Evolutionary conservation across 2,113 vertebrate species (phyloP), one percentile per base, ranked within the genome.

Genomic region (Ciconia maguari): DNA sequence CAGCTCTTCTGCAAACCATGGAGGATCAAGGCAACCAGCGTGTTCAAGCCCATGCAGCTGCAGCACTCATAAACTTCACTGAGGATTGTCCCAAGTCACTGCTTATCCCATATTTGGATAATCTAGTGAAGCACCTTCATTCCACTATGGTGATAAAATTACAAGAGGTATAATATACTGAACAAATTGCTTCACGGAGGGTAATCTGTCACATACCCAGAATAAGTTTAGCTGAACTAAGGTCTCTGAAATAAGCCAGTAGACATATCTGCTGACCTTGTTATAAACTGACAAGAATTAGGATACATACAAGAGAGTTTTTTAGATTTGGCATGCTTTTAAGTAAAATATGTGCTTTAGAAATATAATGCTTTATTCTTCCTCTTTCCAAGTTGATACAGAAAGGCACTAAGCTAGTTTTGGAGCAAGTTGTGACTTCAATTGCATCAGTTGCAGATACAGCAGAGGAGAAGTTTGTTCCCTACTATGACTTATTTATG

Each of bases 361-460:
- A 83, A 94, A 85, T 75, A 14, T 87, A 86, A 95, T 54, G 6
- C 62, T 89, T 54, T 91, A 11, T 84, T 79, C 84, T 83, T 77
- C 62, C 78, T 93, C 54, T 89, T 92, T 94, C 41, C 77, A 94
- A 99, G 99, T 95, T 99, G 95, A 99, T 99, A 97, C 99, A 99
- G 97, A 99, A 99, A 97, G 99, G 99, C 84, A 99, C 99, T 82
- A 99, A 99, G 74, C 98, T 99, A 95, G 99, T 99, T 77, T 98
- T 99, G 98, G 99, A 99, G 97, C 99, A 99, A 98, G 99, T 99
- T 94, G 99, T 99, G 98, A 99, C 99, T 7, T 99, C 99, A 89
- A 99, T 99, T 79, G 99, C 99, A 8, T 99, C 99, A 5, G 99
- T 99, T 97, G 99, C 99, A 11, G 99, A 99, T 98, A 99, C 99